These are phyloP conservation scores for Coptotermes formosanus DNA, from an alignment of 1,140 invertebrate genomes.

Conservation along the genomic window DNA sequence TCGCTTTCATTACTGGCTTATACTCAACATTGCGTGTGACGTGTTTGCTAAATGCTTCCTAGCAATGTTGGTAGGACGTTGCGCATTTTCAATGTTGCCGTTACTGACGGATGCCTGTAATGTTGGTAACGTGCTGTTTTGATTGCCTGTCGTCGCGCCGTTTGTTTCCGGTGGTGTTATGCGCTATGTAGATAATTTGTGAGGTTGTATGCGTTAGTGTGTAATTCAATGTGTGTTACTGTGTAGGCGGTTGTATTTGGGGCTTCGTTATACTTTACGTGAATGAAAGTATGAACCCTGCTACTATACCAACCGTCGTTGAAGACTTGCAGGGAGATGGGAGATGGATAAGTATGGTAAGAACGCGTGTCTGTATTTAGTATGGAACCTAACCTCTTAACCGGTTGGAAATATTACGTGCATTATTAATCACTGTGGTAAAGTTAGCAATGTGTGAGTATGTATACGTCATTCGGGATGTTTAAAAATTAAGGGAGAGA, in stretches of 20 bases:
- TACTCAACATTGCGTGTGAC: too few species aligned
- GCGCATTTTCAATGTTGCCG: too few species aligned
- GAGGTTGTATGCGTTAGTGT: neutral
- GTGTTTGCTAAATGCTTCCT: too few species aligned
- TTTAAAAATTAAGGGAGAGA: too few species aligned
- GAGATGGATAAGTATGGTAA: constrained; percentile 66
- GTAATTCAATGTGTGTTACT: neutral
- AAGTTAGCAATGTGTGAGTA: neutral
- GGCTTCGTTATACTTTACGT: neutral
- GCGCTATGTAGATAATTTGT: neutral
- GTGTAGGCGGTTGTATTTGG: neutral
- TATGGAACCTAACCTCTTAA: neutral
- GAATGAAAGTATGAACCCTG: constrained; percentile 45
- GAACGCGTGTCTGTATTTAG: constrained; percentile 23
- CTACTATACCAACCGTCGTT: constrained; percentile 57
- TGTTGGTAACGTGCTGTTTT: too few species aligned
- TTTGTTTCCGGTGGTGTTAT: neutral
- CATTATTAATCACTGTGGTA: neutral
- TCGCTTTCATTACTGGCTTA: too few species aligned
- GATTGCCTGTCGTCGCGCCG: too few species aligned
- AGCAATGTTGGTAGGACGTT: too few species aligned
- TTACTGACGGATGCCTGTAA: too few species aligned
- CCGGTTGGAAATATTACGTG: neutral
- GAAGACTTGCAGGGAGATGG: constrained; percentile 64
- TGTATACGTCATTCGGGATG: neutral